Percentiles rank a stretch among this genome's conserved stretches.
These are phyloP conservation scores for Drosophila ogumai DNA, from an alignment of 1,140 invertebrate species.

Conservation along the genomic window DNA sequence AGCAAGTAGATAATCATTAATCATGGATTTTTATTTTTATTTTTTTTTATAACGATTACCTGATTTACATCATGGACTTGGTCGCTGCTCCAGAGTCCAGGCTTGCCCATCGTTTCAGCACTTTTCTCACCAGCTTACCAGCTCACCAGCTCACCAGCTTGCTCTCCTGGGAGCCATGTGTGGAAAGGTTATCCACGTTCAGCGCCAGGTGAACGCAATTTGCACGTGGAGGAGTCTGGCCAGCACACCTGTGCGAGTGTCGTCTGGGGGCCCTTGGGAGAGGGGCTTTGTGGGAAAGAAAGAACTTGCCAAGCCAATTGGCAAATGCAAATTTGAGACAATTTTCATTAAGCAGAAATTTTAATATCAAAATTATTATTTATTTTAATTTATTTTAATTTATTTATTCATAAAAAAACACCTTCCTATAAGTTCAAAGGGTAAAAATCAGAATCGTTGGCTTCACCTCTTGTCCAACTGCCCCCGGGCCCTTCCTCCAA, in stretches of 20 bases:
- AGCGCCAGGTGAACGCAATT: slow-evolving; percentile 35
- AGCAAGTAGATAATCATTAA: too few relatives aligned
- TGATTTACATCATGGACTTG: not conserved
- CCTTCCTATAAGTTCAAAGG: not conserved
- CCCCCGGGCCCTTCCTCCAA: not conserved
- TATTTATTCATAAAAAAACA: too few relatives aligned
- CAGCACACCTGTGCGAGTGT: slow-evolving; percentile 3
- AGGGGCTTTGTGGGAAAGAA: not conserved
- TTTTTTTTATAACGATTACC: too few relatives aligned
- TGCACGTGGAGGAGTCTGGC: slow-evolving; percentile 20
- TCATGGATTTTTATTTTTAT: too few relatives aligned
- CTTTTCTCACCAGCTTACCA: not conserved
- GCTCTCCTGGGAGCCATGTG: slow-evolving; percentile 6
- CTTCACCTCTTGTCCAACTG: not conserved
- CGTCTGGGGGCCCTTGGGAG: not conserved
- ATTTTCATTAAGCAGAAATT: too few relatives aligned
- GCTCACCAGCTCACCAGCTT: not conserved
- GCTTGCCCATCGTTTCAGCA: not conserved
- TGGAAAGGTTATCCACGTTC: slow-evolving; percentile 18
- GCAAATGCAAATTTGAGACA: not conserved
- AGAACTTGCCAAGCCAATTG: not conserved
- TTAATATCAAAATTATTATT: too few relatives aligned
- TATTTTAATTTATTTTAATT: too few relatives aligned
- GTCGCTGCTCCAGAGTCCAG: not conserved
- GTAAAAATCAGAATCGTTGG: not conserved